Evolutionary conservation across 2,888 invertebrate species (phyloP).

Genomic region (Ganaspis brasiliensis): DNA sequence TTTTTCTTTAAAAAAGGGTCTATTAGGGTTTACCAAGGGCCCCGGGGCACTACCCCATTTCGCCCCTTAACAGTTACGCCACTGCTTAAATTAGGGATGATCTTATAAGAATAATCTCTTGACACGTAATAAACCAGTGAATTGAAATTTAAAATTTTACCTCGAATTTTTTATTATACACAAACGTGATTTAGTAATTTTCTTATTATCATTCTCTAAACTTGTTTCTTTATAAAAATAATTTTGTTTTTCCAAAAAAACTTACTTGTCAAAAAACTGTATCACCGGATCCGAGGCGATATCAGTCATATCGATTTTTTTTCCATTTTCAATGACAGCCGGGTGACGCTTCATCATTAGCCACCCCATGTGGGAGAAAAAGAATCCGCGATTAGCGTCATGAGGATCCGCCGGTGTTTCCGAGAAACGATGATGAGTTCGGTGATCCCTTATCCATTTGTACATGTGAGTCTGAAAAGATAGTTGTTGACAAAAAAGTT

Average conservation of each 20-base stretch:
- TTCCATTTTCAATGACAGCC: constrained; percentile 89
- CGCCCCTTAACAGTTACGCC: no score
- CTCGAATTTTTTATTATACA: no score
- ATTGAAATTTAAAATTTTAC: no score
- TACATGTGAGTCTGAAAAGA: constrained; percentile 70
- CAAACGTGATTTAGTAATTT: no score
- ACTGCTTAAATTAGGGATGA: no score
- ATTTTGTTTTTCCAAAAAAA: constrained; percentile 44
- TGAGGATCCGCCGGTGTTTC: constrained; percentile 93
- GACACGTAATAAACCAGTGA: no score
- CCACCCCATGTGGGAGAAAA: constrained; percentile 97
- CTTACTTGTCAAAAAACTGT: constrained; percentile 89
- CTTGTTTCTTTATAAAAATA: no score
- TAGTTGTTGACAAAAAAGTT: background rate
- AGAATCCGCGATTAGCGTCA: constrained; percentile 92
- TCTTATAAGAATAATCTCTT: no score
- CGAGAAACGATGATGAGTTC: constrained; percentile 88
- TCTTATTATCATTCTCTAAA: no score
- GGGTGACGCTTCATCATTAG: constrained; percentile 95
- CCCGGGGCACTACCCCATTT: no score
- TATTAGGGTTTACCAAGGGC: no score
- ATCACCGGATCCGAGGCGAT: constrained; percentile 90
- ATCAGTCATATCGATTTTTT: constrained; percentile 91
- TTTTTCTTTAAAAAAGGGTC: no score
- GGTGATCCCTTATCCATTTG: constrained; percentile 82